These are phyloP conservation scores for Spea multiplicata DNA, from an alignment of 2,113 vertebrate genomes.

Conservation along the genomic window DNA sequence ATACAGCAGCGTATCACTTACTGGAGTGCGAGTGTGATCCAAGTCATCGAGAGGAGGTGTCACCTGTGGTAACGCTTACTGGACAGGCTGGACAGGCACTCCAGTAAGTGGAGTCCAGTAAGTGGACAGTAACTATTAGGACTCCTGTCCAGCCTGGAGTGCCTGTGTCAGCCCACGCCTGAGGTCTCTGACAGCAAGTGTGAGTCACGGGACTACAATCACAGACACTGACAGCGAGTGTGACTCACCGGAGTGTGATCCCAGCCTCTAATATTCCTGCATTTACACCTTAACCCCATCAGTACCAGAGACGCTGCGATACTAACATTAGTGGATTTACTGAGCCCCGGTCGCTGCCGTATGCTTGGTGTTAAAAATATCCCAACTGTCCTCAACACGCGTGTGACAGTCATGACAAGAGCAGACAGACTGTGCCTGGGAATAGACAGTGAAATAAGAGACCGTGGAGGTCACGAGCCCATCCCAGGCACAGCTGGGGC, in stretches of 20 bases:
- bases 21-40: no score
- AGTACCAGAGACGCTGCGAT: background rate
- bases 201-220: background rate
- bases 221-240: background rate
- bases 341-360: no score
- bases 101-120: no score
- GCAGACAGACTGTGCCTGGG: slow-evolving; percentile 17
- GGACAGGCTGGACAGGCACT: no score
- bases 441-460: slow-evolving; percentile 33
- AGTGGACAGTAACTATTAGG: no score
- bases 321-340: no score
- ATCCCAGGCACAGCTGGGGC: slow-evolving; percentile 11
- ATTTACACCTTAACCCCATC: background rate
- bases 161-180: background rate
- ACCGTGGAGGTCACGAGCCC: background rate
- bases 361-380: no score
- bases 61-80: no score
- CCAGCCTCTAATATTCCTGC: background rate
- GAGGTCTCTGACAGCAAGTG: no score
- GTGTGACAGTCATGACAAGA: slow-evolving; percentile 25
- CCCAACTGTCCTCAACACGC: background rate
- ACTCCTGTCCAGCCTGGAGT: background rate
- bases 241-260: background rate
- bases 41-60: no score
- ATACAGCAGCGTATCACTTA: no score